These are phyloP conservation scores for Hemistola chrysoprasaria DNA, from an alignment of 2,888 invertebrate species.

Conservation along the genomic window DNA sequence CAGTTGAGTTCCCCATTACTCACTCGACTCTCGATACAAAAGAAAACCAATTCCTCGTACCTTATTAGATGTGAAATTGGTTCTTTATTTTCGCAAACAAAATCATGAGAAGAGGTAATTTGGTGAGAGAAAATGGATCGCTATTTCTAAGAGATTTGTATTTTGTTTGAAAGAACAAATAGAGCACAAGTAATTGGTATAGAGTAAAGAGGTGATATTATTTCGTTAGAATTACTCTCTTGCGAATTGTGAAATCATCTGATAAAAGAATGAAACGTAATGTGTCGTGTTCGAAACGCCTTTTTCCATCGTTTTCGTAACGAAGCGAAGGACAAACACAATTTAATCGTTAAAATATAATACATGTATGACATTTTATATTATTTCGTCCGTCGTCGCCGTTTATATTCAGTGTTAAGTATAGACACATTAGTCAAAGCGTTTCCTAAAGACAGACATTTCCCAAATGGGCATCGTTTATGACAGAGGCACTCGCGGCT, in stretches of 20 bases:
- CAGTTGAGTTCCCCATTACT: conserved; percentile 18
- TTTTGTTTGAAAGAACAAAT: not conserved
- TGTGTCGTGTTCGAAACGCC: not conserved
- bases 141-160: not conserved
- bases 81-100: conserved; percentile 22
- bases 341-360: conserved; percentile 27
- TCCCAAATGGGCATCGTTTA: conserved; percentile 13
- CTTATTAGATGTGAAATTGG: conserved; percentile 27
- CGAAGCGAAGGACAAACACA: conserved; percentile 27
- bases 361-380: too few species aligned
- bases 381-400: too few species aligned
- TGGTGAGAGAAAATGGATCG: conserved; percentile 2
- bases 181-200: not conserved
- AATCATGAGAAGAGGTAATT: conserved; percentile 16
- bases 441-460: conserved; percentile 4
- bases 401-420: conserved; percentile 16
- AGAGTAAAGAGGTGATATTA: too few species aligned
- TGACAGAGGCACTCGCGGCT: conserved; percentile 21
- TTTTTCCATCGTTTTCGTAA: not conserved
- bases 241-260: not conserved
- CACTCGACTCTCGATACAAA: conserved; percentile 16
- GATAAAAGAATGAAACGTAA: not conserved
- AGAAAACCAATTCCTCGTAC: conserved; percentile 28
- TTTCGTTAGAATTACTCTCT: not conserved
- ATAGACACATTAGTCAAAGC: conserved; percentile 12